Conservation (phyloP, 2,888 invertebrate species). For the Gnatocerus cornutus region DNA sequence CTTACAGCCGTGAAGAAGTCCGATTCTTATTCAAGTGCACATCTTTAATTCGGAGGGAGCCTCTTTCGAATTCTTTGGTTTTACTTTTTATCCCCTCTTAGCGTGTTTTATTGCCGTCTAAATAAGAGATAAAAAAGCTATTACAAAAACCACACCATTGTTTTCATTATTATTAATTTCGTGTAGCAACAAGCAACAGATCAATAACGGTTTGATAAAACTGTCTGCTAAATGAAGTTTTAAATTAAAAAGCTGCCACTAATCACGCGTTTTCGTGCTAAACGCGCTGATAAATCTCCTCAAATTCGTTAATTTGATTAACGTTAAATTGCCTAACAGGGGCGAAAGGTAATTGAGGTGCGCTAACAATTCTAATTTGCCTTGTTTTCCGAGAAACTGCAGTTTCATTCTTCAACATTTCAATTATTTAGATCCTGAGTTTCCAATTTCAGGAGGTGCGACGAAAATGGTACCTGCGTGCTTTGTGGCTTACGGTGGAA, state of each 20-base stretch:
- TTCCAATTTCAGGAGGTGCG: too few relatives aligned
- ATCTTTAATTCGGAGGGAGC: constrained; percentile 16
- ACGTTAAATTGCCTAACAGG: neutral
- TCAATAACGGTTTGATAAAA: constrained; percentile 25
- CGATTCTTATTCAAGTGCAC: constrained; percentile 23
- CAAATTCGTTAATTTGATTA: constrained; percentile 1
- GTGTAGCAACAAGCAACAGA: constrained; percentile 15
- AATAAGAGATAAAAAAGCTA: constrained; percentile 16
- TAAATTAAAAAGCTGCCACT: neutral
- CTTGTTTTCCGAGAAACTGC: too few relatives aligned
- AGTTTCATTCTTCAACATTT: too few relatives aligned
- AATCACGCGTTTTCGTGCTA: neutral
- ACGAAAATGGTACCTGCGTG: neutral
- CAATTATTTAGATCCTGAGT: too few relatives aligned
- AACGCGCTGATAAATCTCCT: constrained; percentile 7
- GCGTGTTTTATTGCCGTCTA: constrained; percentile 2
- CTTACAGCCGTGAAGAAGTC: constrained; percentile 13
- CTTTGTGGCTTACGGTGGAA: neutral
- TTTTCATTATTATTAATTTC: constrained; percentile 23
- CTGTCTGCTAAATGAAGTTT: constrained; percentile 11
- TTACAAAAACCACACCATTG: constrained; percentile 7
- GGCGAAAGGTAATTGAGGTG: neutral
- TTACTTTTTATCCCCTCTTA: constrained; percentile 3
- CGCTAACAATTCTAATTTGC: too few relatives aligned
- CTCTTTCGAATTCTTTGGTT: constrained; percentile 12